Percentiles rank a stretch among this genome's conserved stretches.
These are phyloP conservation scores for Cetonia aurata DNA, from an alignment of 2,888 invertebrate genomes.

Conservation along the genomic window DNA sequence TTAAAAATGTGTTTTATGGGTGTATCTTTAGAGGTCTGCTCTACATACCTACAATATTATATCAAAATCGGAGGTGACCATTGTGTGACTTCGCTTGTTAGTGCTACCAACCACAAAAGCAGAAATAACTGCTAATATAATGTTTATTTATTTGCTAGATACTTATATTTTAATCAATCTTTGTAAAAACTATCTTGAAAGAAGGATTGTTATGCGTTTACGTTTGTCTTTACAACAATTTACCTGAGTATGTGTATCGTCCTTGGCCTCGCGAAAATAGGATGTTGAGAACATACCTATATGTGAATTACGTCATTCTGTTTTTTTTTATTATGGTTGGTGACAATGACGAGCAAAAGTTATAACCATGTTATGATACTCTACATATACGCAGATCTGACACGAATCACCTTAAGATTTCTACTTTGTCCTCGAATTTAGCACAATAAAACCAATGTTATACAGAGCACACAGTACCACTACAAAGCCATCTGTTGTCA, in stretches of 20 bases:
- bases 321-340: not conserved
- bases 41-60: no score
- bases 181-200: not conserved
- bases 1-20: no score
- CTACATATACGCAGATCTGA: constrained; percentile 6
- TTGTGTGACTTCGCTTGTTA: no score
- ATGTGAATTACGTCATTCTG: constrained; percentile 14
- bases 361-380: no score
- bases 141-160: no score
- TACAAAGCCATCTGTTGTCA: not conserved
- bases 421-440: constrained; percentile 6
- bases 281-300: constrained; percentile 8
- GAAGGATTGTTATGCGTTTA: not conserved
- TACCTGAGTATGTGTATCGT: not conserved
- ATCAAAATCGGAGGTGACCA: no score
- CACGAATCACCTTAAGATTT: constrained; percentile 21
- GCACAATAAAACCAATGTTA: constrained; percentile 9
- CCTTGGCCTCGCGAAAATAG: constrained; percentile 23
- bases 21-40: no score
- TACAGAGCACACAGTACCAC: not conserved
- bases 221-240: not conserved
- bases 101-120: not conserved
- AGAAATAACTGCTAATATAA: not conserved
- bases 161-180: no score
- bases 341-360: constrained; percentile 6